Base-by-base conservation (phyloP, 1,140 invertebrate species). In the Brachionus asplanchnoidis region DNA sequence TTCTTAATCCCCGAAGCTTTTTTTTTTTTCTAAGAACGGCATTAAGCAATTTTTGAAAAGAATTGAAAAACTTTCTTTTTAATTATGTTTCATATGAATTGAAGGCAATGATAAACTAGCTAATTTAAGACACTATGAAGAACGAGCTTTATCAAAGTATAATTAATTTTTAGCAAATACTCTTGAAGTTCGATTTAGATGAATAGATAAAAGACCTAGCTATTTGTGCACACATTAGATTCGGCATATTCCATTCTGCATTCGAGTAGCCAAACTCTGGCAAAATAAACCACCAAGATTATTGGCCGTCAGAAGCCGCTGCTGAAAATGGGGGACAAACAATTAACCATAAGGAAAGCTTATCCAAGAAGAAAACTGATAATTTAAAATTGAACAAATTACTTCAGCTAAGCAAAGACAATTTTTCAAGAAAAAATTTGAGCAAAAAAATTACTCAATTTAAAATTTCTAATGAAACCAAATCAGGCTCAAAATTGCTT, bases 331-430 rank as follows among this genome's bases (percentile, higher is more conserved):
- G 26, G 32, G n/a, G n/a, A 11, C n/a, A 1, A 28, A n/a, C 26
- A 40, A 6, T 68, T 14, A 20, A 12, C 9, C 5, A 17, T 40
- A 40, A 73, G 42, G n/a, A 36, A 9, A 20, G n/a, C n/a, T 42
- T 42, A 20, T 42, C 23, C 68, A 73, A 20, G n/a, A 42, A 23
- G 14, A 73, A 73, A 73, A 73, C 68, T 73, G 68, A 73, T 73
- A 73, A 73, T 17, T 20, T 40, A 42, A 42, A 68, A 68, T 6
- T 68, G 32, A 32, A 28, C 53, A 1, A 68, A 73, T 40, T 42
- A 42, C 9, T 73, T 44, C 68, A 17, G 4, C 17, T 42, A 20
- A 73, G 42, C n/a, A 20, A 40, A 73, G 68, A 40, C 40, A 73
- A 73, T 68, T 32, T 36, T 6, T 68, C 32, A n/a, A 68, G 23